Percentiles rank a stretch among this genome's conserved stretches.
phyloP scores from a whole-genome alignment of 1,140 invertebrate genomes.

The Cyclina sinensis region DNA sequence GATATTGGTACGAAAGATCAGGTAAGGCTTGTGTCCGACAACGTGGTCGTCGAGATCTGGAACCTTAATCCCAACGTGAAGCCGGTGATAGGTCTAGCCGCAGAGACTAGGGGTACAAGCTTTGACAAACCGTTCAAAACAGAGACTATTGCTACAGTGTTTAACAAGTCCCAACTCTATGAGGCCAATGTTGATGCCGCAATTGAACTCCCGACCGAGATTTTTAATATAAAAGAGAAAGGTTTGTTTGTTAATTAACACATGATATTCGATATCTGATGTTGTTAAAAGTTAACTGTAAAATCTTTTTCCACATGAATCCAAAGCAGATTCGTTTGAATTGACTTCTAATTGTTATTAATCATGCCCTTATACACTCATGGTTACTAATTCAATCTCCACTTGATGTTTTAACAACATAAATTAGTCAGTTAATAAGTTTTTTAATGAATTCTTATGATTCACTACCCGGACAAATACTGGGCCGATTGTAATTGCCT shows the following conservation, averaged over 20 bases:
- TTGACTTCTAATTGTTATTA: too few species aligned
- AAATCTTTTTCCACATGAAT: too few species aligned
- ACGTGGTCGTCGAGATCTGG: slow-evolving; percentile 82
- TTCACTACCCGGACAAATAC: too few species aligned
- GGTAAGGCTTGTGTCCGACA: slow-evolving; percentile 78
- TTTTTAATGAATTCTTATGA: too few species aligned
- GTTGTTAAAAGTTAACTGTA: too few species aligned
- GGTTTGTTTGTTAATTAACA: slow-evolving; percentile 68
- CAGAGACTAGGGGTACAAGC: slow-evolving; percentile 42
- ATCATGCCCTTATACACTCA: too few species aligned
- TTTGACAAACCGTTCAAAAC: slow-evolving; percentile 56
- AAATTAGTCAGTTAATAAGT: too few species aligned
- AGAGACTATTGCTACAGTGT: slow-evolving; percentile 71
- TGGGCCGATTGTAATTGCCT: too few species aligned
- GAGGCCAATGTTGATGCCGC: slow-evolving; percentile 77
- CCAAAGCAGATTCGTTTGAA: too few species aligned
- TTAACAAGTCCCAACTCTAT: slow-evolving; percentile 71
- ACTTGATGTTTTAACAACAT: too few species aligned
- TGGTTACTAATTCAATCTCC: too few species aligned
- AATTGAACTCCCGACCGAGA: slow-evolving; percentile 77
- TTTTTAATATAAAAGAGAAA: slow-evolving; percentile 70
- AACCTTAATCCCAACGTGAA: slow-evolving; percentile 63
- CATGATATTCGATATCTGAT: too few species aligned
- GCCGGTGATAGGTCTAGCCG: slow-evolving; percentile 79
- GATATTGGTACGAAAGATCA: slow-evolving; percentile 70